A percentile compares a stretch with the other conserved stretches of the same genome.
These are phyloP conservation scores for Pelecanoides urinatrix DNA, from an alignment of 2,113 vertebrate species.

Conservation along the genomic window DNA sequence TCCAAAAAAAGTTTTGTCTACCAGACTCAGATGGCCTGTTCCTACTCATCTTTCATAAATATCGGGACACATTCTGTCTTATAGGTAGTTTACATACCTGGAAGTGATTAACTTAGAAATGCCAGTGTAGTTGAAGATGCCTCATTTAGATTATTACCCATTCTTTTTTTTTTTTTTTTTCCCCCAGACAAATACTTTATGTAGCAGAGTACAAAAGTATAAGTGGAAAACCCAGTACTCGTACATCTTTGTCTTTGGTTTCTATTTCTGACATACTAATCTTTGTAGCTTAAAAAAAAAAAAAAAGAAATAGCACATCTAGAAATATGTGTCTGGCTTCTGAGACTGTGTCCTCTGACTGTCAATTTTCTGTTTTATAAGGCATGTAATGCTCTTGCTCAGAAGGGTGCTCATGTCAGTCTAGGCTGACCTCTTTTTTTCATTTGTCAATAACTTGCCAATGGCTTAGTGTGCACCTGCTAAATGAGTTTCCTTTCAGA, in stretches of 20 bases:
- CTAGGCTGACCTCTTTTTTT: not conserved
- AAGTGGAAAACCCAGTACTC: not conserved
- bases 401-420: not conserved
- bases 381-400: not conserved
- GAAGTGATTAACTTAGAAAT: not conserved
- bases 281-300: not conserved
- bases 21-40: not conserved
- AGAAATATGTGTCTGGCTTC: not conserved
- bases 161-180: not conserved
- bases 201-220: not conserved
- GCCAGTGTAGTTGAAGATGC: not conserved
- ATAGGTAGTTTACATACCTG: not conserved
- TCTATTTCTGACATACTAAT: constrained; percentile 18
- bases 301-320: not conserved
- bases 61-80: not conserved
- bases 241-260: constrained; percentile 13
- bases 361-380: constrained; percentile 26
- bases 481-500: constrained; percentile 27
- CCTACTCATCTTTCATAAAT: not conserved
- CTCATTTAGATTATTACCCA: not conserved
- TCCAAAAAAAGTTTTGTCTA: not conserved
- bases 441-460: constrained; percentile 41
- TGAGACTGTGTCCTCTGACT: not conserved
- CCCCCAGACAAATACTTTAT: not conserved
- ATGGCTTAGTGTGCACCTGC: constrained; percentile 25